These are phyloP conservation scores for Mandrillus leucophaeus DNA, from an alignment of 2,113 vertebrate genomes.

Conservation along the genomic window DNA sequence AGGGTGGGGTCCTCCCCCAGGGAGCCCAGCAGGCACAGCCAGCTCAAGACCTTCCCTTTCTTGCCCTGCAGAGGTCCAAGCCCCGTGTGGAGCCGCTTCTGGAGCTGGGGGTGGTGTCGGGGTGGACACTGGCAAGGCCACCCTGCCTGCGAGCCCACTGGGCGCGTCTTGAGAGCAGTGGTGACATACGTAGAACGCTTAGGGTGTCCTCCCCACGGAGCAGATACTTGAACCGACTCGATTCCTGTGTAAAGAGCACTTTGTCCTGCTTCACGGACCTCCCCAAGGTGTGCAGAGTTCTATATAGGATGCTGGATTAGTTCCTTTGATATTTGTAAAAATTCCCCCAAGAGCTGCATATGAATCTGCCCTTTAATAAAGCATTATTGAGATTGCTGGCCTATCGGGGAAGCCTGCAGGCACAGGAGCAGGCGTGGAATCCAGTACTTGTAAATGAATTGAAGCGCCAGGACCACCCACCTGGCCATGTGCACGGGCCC, in stretches of 20 bases:
- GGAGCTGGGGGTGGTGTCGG: background rate
- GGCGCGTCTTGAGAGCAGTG: constrained; percentile 58
- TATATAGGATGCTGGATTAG: constrained; percentile 45
- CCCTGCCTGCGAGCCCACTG: background rate
- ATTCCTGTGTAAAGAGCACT: constrained; percentile 88
- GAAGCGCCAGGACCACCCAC: background rate
- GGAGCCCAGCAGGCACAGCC: fast-evolving
- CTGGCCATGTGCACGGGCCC: constrained; percentile 44
- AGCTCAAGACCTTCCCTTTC: background rate
- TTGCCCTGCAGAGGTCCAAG: constrained; percentile 67
- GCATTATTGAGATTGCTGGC: constrained; percentile 82
- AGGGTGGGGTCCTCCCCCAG: background rate
- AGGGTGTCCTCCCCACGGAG: constrained; percentile 65
- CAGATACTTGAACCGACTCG: constrained; percentile 81
- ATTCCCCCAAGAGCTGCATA: constrained; percentile 46
- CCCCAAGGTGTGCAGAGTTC: constrained; percentile 72
- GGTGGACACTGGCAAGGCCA: background rate
- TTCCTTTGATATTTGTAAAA: constrained; percentile 54
- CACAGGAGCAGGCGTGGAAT: background rate
- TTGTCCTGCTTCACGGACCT: constrained; percentile 83
- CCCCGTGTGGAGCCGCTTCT: background rate
- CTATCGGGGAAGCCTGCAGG: constrained; percentile 46
- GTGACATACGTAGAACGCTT: constrained; percentile 72
- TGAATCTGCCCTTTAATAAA: constrained; percentile 84
- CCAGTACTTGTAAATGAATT: constrained; percentile 61